A percentile compares a stretch with the other conserved stretches of the same genome.
Conservation (phyloP, 1,140 invertebrate genomes). For the Scaptomyza montana region DNA sequence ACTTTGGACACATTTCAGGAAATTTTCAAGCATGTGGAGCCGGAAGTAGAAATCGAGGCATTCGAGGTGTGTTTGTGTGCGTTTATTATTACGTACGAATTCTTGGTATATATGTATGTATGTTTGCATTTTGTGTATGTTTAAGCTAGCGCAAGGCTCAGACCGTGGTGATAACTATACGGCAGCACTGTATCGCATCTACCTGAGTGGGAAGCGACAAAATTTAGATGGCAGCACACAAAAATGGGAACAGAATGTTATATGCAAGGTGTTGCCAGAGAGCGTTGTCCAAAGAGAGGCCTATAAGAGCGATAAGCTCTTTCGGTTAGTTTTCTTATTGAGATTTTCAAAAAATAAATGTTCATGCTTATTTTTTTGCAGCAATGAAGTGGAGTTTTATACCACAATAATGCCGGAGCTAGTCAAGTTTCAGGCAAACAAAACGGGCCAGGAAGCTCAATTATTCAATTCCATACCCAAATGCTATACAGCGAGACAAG, state of each 20-base stretch:
- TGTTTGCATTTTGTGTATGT: neutral
- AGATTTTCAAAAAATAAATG: no score
- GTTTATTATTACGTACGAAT: neutral
- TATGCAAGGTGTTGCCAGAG: constrained; percentile 89
- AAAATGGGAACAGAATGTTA: constrained; percentile 86
- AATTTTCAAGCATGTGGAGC: constrained; percentile 73
- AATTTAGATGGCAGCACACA: constrained; percentile 72
- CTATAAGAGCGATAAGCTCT: constrained; percentile 88
- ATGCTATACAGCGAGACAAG: constrained; percentile 86
- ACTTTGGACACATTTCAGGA: constrained; percentile 73
- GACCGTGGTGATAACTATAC: constrained; percentile 90
- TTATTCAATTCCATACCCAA: constrained; percentile 87
- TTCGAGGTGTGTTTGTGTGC: constrained; percentile 62
- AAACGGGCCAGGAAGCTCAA: constrained; percentile 60
- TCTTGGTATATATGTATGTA: constrained; percentile 20
- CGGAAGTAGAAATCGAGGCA: constrained; percentile 76
- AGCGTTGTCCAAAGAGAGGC: constrained; percentile 86
- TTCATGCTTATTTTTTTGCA: constrained; percentile 36
- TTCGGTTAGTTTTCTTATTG: constrained; percentile 78
- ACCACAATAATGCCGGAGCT: constrained; percentile 88
- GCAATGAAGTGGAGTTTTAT: constrained; percentile 89
- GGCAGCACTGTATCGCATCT: constrained; percentile 88
- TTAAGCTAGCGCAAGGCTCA: constrained; percentile 87
- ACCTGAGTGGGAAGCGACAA: constrained; percentile 85
- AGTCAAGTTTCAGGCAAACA: constrained; percentile 85